phyloP scores from a whole-genome alignment of 2,113 vertebrate genomes.

The Sterna hirundo region DNA sequence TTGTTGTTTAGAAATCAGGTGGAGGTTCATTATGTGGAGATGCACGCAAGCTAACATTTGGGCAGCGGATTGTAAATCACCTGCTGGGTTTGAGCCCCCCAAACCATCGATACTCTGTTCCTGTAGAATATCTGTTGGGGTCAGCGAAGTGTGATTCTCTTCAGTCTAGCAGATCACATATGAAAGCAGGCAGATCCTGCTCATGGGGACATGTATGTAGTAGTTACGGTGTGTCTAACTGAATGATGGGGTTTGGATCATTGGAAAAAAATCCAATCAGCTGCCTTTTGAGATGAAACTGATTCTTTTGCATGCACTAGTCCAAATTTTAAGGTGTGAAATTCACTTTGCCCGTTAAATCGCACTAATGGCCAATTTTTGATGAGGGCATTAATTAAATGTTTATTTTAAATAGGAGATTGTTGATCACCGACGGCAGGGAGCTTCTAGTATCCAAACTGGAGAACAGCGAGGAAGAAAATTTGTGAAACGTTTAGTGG shows the following conservation, averaged over 20 bases:
- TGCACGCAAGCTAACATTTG: constrained; percentile 88
- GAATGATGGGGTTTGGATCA: constrained; percentile 71
- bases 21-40: constrained; percentile 77
- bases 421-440: constrained; percentile 84
- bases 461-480: constrained; percentile 88
- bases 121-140: constrained; percentile 83
- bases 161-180: constrained; percentile 73
- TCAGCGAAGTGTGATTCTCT: constrained; percentile 72
- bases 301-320: constrained; percentile 75
- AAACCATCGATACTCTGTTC: constrained; percentile 84
- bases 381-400: neutral
- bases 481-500: constrained; percentile 91
- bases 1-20: constrained; percentile 80
- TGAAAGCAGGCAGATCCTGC: constrained; percentile 87
- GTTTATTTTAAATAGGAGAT: constrained; percentile 79
- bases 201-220: constrained; percentile 97
- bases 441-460: constrained; percentile 76
- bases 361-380: accelerated
- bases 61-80: constrained; percentile 94
- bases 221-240: constrained; percentile 47
- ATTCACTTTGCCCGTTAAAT: constrained; percentile 5
- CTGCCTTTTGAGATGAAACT: neutral
- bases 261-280: constrained; percentile 63
- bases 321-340: constrained; percentile 59
- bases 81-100: constrained; percentile 89